Evolutionary conservation across 2,797 vertebrate species (phyloP), one percentile per base, ranked within the genome.

Genomic region (Tokudaia tokunoshimensis): DNA sequence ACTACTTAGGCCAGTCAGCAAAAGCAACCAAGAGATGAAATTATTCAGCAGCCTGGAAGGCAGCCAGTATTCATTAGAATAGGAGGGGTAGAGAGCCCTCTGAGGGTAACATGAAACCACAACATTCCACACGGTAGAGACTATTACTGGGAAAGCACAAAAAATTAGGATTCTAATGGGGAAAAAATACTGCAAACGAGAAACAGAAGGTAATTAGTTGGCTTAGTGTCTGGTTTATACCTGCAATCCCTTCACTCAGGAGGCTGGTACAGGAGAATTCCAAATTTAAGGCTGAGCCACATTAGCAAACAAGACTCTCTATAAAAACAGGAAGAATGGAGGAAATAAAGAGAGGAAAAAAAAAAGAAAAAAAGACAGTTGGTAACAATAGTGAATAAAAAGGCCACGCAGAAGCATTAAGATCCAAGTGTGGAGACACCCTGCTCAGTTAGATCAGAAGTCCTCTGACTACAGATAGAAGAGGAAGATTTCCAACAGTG

Each of bases 131-230:
- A 75, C 19, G 75, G 52, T 14, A 31, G 55, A 78, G 72, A 85
- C 15, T 44, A 41, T 79, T 70, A 41, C 12, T 74, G 31, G 19
- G 82, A 50, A 17, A 41, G 1, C 86, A 59, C 83, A 59, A 65
- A 80, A 83, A 75, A 70, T 50, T 89, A 78, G 72, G 55, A 3
- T 52, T 47, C 14, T 52, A 75, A 63, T 52, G 31, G 65, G 87
- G 76, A 61, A 81, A 83, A 75, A 75, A 37, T 55, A 76, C 83
- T 82, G 19, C 19, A 83, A 61, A 63, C 17, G 72, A 67, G 75
- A 93, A 94, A n/a, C 70, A 47, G 24, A 88, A 91, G 29, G 57
- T 34, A 78, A 78, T 50, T n/a, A 78, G 57, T 89, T 47, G 59
- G 22, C 31, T 50, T 2, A 19, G 44, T 14, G n/a, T n/a, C 1